phyloP scores from a whole-genome alignment of 2,888 invertebrate species.

The Agrenia bidenticulata region DNA sequence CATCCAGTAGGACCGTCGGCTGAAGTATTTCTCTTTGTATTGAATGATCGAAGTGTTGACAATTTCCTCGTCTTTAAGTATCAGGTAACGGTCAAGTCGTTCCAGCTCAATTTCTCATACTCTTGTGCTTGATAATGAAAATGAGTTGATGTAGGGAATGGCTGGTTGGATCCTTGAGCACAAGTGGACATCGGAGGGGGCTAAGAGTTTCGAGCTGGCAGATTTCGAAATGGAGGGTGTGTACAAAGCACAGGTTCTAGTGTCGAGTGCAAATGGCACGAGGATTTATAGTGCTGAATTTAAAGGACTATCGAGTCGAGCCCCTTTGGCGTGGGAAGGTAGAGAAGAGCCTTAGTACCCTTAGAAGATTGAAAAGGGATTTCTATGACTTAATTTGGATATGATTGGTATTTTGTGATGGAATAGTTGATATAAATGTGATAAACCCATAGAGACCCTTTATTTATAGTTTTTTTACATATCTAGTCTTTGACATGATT shows the following conservation, averaged over 20 bases:
- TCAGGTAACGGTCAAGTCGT: too few relatives aligned
- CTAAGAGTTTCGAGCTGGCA: slow-evolving; percentile 15
- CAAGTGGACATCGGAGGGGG: slow-evolving; percentile 25
- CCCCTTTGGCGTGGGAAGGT: too few relatives aligned
- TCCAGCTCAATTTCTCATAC: too few relatives aligned
- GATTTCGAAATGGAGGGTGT: slow-evolving; percentile 21
- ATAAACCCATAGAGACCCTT: too few relatives aligned
- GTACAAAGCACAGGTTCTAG: slow-evolving; percentile 30
- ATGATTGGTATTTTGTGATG: too few relatives aligned
- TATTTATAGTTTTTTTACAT: too few relatives aligned
- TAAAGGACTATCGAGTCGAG: slow-evolving; percentile 8
- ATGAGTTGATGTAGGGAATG: slow-evolving; percentile 22
- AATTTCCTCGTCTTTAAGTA: slow-evolving; percentile 39
- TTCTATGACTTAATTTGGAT: too few relatives aligned
- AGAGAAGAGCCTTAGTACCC: too few relatives aligned
- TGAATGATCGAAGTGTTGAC: slow-evolving; percentile 13
- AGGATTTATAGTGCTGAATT: slow-evolving; percentile 31
- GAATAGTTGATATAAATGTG: too few relatives aligned
- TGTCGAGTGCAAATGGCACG: slow-evolving; percentile 18
- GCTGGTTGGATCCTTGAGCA: slow-evolving; percentile 30
- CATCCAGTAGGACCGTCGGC: slow-evolving; percentile 23
- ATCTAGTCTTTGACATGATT: too few relatives aligned
- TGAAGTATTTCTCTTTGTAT: slow-evolving; percentile 32
- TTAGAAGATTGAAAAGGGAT: too few relatives aligned
- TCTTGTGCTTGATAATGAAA: not conserved